These are phyloP conservation scores for Paragorgia papillata DNA, from an alignment of 92 coral and sea anemone genomes.

Conservation along the genomic window DNA sequence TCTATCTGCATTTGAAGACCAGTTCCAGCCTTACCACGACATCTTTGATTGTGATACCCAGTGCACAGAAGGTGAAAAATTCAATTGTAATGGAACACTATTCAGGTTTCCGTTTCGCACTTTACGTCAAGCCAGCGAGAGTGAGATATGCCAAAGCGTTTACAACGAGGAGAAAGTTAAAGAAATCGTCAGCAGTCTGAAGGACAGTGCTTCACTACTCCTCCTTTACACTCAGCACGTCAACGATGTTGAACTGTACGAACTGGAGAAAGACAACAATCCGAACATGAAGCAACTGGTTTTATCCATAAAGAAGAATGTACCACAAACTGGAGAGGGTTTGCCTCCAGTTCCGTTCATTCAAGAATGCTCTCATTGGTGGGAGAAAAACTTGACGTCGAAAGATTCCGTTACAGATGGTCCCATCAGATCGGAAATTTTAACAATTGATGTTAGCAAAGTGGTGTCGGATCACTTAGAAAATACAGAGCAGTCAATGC, in stretches of 20 bases:
- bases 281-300: slow-evolving; percentile 37
- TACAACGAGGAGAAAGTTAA: slow-evolving; percentile 54
- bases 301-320: slow-evolving; percentile 68
- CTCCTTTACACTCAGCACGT: slow-evolving; percentile 70
- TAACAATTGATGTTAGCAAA: not conserved
- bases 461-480: not conserved
- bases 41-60: slow-evolving; percentile 73
- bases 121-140: slow-evolving; percentile 67
- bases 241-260: slow-evolving; percentile 51
- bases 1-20: slow-evolving; percentile 56
- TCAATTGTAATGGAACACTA: slow-evolving; percentile 63
- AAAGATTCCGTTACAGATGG: not conserved
- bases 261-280: slow-evolving; percentile 34
- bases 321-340: too few species aligned
- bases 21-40: slow-evolving; percentile 67
- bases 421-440: not conserved
- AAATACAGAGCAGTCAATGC: slow-evolving; percentile 46
- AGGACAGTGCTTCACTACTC: slow-evolving; percentile 57
- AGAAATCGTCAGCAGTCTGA: slow-evolving; percentile 48
- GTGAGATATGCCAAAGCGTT: slow-evolving; percentile 60
- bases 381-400: too few species aligned
- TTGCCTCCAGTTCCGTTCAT: too few species aligned
- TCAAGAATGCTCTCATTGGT: too few species aligned
- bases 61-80: slow-evolving; percentile 39
- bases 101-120: slow-evolving; percentile 75